These are phyloP conservation scores for Paedocypris micromegethes DNA, from an alignment of 2,797 vertebrate genomes.

Conservation along the genomic window DNA sequence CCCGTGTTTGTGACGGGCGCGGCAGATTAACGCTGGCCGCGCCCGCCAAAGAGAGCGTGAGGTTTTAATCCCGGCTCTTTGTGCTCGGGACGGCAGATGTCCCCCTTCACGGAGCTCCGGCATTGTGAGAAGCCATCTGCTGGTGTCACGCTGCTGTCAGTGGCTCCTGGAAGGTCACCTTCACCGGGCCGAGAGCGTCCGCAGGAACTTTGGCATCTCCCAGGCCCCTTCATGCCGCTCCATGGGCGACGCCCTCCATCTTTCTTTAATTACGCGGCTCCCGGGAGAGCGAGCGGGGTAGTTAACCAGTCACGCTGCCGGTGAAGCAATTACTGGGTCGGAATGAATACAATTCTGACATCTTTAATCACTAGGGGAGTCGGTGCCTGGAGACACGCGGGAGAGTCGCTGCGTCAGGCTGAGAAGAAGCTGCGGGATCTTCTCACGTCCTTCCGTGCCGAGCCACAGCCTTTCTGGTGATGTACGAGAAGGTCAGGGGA, in stretches of 20 bases:
- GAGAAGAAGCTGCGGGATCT: constrained; percentile 4
- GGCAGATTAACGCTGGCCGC: background rate
- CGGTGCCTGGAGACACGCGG: constrained; percentile 71
- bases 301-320: constrained; percentile 79
- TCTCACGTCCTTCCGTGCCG: too few relatives aligned
- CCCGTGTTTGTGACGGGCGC: too few relatives aligned
- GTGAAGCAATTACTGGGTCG: constrained; percentile 79
- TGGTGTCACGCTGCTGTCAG: constrained; percentile 74
- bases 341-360: constrained; percentile 78
- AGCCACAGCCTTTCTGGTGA: too few relatives aligned
- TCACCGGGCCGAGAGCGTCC: constrained; percentile 15
- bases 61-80: constrained; percentile 71
- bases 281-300: constrained; percentile 68
- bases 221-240: too few relatives aligned
- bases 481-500: too few relatives aligned
- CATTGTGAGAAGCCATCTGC: constrained; percentile 81
- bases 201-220: too few relatives aligned
- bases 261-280: constrained; percentile 75
- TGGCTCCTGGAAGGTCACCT: constrained; percentile 73
- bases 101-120: constrained; percentile 82
- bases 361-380: constrained; percentile 76
- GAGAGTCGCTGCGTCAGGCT: constrained; percentile 47
- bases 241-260: constrained; percentile 21
- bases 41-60: constrained; percentile 19
- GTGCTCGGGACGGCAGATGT: constrained; percentile 64